These are phyloP conservation scores for Muschampia staudingeri DNA, from an alignment of 2,888 invertebrate species.

Conservation along the genomic window DNA sequence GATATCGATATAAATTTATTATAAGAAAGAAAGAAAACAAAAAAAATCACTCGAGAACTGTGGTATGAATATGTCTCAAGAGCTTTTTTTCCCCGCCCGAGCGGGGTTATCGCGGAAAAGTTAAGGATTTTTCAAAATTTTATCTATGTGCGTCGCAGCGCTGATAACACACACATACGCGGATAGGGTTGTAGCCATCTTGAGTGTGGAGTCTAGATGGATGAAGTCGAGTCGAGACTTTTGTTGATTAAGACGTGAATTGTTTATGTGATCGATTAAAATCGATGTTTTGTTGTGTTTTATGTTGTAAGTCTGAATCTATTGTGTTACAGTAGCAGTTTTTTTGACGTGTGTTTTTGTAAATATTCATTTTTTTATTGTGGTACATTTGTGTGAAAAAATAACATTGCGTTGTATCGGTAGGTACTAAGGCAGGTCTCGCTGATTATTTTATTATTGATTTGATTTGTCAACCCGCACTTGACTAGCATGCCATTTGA, in stretches of 20 bases:
- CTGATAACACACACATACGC: slow-evolving; percentile 80
- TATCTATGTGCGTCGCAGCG: slow-evolving; percentile 82
- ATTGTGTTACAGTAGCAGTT: neutral
- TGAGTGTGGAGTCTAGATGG: slow-evolving; percentile 46
- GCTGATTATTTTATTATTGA: neutral
- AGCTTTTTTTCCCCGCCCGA: slow-evolving; percentile 86
- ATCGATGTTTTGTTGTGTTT: neutral
- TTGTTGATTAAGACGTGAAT: slow-evolving; percentile 27
- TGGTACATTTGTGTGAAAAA: no score
- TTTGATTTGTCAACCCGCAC: no score
- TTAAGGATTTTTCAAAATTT: slow-evolving; percentile 91
- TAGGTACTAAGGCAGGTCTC: neutral
- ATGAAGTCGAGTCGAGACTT: slow-evolving; percentile 65
- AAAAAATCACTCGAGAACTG: neutral
- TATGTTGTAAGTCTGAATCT: neutral
- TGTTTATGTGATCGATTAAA: neutral
- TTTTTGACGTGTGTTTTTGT: neutral
- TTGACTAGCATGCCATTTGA: no score
- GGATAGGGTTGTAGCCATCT: slow-evolving; percentile 79
- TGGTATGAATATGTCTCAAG: slow-evolving; percentile 79
- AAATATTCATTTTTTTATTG: no score
- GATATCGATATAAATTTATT: neutral
- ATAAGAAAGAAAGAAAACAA: neutral
- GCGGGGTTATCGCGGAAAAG: slow-evolving; percentile 91
- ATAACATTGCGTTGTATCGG: no score